A percentile compares a stretch with the other conserved stretches of the same genome.
These are phyloP conservation scores for human DNA, from an alignment of 2,113 vertebrate species.

Conservation along the genomic window DNA sequence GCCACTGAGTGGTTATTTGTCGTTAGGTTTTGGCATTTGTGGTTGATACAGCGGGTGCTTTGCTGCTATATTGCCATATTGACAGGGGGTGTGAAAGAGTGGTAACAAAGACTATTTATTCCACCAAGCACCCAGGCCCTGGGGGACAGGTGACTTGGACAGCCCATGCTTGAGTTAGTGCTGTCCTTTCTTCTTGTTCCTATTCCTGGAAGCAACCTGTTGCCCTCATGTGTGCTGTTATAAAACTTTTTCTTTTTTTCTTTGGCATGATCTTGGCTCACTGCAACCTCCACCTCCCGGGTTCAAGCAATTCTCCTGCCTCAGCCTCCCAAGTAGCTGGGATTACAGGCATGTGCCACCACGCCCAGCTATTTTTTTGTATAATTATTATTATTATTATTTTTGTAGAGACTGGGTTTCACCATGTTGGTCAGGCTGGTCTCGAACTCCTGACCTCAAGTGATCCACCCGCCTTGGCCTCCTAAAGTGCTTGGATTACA, in stretches of 20 bases:
- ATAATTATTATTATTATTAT: too few relatives aligned
- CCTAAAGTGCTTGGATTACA: too few relatives aligned
- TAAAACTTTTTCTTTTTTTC: neutral
- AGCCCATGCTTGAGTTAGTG: neutral
- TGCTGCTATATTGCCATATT: neutral
- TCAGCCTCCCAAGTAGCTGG: too few relatives aligned
- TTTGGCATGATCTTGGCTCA: too few relatives aligned
- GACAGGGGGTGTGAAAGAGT: neutral
- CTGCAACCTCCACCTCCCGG: too few relatives aligned
- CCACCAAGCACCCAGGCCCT: neutral
- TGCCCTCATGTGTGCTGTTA: neutral
- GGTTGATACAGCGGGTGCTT: neutral
- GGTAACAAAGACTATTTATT: neutral
- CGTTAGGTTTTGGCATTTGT: conserved; percentile 14
- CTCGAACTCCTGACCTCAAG: too few relatives aligned
- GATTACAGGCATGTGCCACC: too few relatives aligned
- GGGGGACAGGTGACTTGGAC: neutral
- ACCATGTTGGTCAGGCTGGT: too few relatives aligned
- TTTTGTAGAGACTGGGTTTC: too few relatives aligned
- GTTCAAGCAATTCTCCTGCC: too few relatives aligned
- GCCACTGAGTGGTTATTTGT: neutral
- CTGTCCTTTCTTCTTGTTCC: neutral
- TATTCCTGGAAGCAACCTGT: neutral
- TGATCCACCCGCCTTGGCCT: too few relatives aligned
- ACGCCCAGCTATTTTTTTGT: too few relatives aligned